phyloP scores from a whole-genome alignment of 2,888 invertebrate genomes.

The Mimas tiliae region DNA sequence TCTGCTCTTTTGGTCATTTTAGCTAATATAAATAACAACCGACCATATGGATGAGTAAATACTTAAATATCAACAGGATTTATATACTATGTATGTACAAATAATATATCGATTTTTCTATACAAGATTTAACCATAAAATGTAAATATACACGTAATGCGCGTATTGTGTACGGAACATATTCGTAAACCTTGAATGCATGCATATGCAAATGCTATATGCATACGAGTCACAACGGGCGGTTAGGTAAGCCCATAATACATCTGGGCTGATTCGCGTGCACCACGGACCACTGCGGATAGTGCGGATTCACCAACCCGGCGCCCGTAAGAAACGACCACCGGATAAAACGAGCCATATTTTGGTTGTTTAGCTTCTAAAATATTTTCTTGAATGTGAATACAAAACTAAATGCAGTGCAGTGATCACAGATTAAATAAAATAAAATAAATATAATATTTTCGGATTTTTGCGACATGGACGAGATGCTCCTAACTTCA shows the following conservation, averaged over 20 bases:
- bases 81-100: too few relatives aligned
- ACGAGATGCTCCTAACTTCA: too few relatives aligned
- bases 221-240: slow-evolving; percentile 12
- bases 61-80: too few relatives aligned
- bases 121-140: background rate
- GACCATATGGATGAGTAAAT: too few relatives aligned
- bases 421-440: too few relatives aligned
- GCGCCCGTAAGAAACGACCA: background rate
- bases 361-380: background rate
- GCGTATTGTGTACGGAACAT: background rate
- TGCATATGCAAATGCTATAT: slow-evolving; percentile 14
- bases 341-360: background rate
- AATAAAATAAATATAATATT: too few relatives aligned
- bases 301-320: too few relatives aligned
- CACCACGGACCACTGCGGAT: background rate
- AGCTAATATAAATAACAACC: too few relatives aligned
- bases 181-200: slow-evolving; percentile 15
- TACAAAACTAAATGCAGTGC: too few relatives aligned
- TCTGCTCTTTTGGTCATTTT: too few relatives aligned
- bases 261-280: slow-evolving; percentile 25
- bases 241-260: slow-evolving; percentile 22
- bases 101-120: too few relatives aligned
- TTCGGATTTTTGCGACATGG: too few relatives aligned
- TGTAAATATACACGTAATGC: background rate
- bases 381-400: background rate